Percentiles rank a stretch among this genome's conserved stretches.
These are phyloP conservation scores for Sphaerophoria rueppellii DNA, from an alignment of 2,888 invertebrate genomes.

Conservation along the genomic window DNA sequence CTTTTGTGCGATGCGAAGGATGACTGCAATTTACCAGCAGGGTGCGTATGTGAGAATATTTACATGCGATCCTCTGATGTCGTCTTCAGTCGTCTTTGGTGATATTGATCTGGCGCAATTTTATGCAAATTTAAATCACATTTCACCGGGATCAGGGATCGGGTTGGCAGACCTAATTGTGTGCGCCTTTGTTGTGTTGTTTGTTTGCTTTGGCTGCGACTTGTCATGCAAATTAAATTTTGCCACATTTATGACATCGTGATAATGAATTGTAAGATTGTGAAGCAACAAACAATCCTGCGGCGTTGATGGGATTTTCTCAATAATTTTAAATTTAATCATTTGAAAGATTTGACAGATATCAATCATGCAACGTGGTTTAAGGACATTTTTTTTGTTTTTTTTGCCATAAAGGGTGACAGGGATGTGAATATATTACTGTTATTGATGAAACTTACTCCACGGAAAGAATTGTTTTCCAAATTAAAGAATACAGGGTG, in stretches of 20 bases:
- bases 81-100: not conserved
- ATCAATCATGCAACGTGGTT: constrained; percentile 31
- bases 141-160: constrained; percentile 46
- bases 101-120: constrained; percentile 69
- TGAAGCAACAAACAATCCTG: constrained; percentile 27
- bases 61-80: not conserved
- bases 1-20: not conserved
- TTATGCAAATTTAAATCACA: constrained; percentile 71
- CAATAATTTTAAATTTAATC: constrained; percentile 60
- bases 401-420: not conserved
- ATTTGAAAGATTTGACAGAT: constrained; percentile 55
- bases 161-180: constrained; percentile 22
- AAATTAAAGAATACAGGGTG: not conserved
- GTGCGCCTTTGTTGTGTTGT: constrained; percentile 57
- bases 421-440: constrained; percentile 1
- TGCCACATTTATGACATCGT: constrained; percentile 71
- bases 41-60: constrained; percentile 55
- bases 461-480: not conserved
- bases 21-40: not conserved
- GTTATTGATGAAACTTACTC: not conserved
- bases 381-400: not conserved
- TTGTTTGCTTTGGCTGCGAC: constrained; percentile 64
- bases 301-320: constrained; percentile 38
- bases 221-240: constrained; percentile 73
- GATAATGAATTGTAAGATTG: constrained; percentile 70